Evolutionary conservation across 2,797 vertebrate genomes (phyloP), one percentile per base, ranked within the genome.

Genomic region (Manis javanica): DNA sequence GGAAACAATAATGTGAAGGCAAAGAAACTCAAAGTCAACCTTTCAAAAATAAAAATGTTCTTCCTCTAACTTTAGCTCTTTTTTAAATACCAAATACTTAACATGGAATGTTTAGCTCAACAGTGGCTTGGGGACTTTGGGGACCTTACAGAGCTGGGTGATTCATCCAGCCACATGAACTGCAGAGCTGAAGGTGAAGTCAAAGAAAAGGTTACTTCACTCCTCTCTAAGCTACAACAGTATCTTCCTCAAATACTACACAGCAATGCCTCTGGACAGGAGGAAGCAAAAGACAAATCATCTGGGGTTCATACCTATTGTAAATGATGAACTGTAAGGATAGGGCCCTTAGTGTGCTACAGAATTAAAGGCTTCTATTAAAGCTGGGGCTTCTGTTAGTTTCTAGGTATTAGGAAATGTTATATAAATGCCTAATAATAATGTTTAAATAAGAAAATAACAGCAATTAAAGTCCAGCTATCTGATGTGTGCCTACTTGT

Each of bases 51-150:
- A 66, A 89, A 78, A 83, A 84, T 49, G 11, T 91, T 92, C 59
- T 79, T 95, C 31, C 59, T 96, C 63, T 90, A 81, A 92, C 77
- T 69, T 90, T 39, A 96, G 37, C 78, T 83, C 72, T 78, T 94
- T 34, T 92, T 92, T 92, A 95, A 96, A 92, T 34, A 72, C 15
- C 55, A 90, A 96, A 87, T 42, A 64, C 14, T 91, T 85, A 94
- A 89, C 11, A 24, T 68, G 69, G 16, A 92, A 92, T 89, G 42
- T 95, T 63, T 55, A 63, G 92, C 51, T 91, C 53, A 90, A 74
- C 24, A 68, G 59, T 64, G 75, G 39, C 39, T 92, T 74, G 31
- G 42, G 82, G 34, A 85, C 59, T 82, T 81, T 83, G 68, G 64
- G 18, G 55, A 90, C 24, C 55, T 83, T 74, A 87, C 0, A 89